A percentile compares a stretch with the other conserved stretches of the same genome.
Conservation (phyloP, 2,113 vertebrate species). For the Corydoras sp. region DNA sequence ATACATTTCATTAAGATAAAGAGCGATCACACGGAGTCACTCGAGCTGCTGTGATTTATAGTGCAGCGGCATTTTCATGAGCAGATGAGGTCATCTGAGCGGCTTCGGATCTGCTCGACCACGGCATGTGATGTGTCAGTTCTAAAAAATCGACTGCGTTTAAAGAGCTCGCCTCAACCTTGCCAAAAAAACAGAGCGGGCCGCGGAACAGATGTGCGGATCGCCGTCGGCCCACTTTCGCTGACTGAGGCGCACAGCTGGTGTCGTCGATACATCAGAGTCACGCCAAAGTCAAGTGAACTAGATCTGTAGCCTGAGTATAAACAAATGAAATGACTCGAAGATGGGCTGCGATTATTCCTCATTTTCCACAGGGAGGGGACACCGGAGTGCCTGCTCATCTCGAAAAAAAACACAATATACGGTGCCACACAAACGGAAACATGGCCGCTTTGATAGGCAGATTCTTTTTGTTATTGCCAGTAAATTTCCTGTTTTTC, state of each 20-base stretch:
- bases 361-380: slow-evolving; percentile 3
- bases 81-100: no score
- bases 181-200: background rate
- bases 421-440: slow-evolving; percentile 32
- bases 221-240: slow-evolving; percentile 5
- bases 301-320: slow-evolving; percentile 26
- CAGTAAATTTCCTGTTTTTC: slow-evolving; percentile 67
- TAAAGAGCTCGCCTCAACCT: slow-evolving; percentile 1
- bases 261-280: slow-evolving; percentile 38
- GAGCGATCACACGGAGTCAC: background rate
- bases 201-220: slow-evolving; percentile 6
- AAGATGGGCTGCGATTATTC: background rate
- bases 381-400: slow-evolving; percentile 8
- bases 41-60: background rate
- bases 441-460: slow-evolving; percentile 40
- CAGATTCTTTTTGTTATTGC: slow-evolving; percentile 38
- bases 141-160: no score
- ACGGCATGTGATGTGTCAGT: no score
- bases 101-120: no score
- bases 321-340: slow-evolving; percentile 38
- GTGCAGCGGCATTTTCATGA: background rate
- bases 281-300: slow-evolving; percentile 26
- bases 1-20: slow-evolving; percentile 24
- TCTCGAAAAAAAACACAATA: slow-evolving; percentile 26
- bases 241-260: slow-evolving; percentile 22